A percentile compares a stretch with the other conserved stretches of the same genome.
Evolutionary conservation across 2,888 invertebrate genomes (phyloP).

Genomic region (Oegoconia quadripuncta): DNA sequence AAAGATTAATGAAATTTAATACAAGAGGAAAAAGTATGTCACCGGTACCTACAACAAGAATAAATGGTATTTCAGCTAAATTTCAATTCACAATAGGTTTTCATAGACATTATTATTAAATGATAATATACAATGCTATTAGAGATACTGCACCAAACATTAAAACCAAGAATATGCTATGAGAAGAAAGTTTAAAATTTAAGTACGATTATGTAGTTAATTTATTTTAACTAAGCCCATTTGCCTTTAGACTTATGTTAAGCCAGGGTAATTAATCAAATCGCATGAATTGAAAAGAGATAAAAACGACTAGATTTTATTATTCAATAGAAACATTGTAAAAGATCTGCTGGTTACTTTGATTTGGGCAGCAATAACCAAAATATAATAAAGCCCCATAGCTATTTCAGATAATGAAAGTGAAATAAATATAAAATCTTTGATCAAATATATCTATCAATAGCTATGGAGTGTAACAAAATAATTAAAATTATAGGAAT

Average conservation of each 20-base stretch:
- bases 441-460: constrained; percentile 20
- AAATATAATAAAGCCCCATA: constrained; percentile 35
- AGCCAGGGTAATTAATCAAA: constrained; percentile 46
- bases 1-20: constrained; percentile 7
- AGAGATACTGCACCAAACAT: constrained; percentile 77
- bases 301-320: constrained; percentile 23
- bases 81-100: constrained; percentile 48
- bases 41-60: constrained; percentile 44
- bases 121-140: constrained; percentile 77
- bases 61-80: constrained; percentile 34
- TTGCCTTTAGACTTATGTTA: constrained; percentile 62
- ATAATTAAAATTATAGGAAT: constrained; percentile 28
- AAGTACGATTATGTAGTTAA: constrained; percentile 50
- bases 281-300: constrained; percentile 41
- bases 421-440: too few relatives aligned
- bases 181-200: constrained; percentile 55
- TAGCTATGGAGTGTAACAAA: constrained; percentile 44
- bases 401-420: constrained; percentile 31
- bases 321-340: constrained; percentile 33
- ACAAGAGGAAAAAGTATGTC: constrained; percentile 43
- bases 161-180: constrained; percentile 71
- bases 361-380: constrained; percentile 34
- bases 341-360: constrained; percentile 33
- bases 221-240: constrained; percentile 70
- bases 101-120: constrained; percentile 59